Percentiles rank a stretch among this genome's conserved stretches.
phyloP scores from a whole-genome alignment of 2,888 invertebrate species.

The Eretmocerus hayati region DNA sequence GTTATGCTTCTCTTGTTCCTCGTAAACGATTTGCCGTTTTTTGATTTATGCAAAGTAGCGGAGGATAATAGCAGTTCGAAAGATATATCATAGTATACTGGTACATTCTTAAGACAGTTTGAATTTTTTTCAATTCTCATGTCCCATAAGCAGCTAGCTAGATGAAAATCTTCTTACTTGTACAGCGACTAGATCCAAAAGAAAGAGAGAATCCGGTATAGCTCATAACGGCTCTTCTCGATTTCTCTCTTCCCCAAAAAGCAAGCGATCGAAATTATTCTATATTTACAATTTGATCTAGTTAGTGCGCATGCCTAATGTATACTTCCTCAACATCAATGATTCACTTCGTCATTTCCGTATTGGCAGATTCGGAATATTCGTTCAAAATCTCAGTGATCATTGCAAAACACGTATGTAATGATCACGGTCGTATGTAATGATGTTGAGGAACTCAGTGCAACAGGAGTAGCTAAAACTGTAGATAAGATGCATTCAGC shows the following conservation, averaged over 20 bases:
- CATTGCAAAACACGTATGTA: not conserved
- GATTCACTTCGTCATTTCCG: not conserved
- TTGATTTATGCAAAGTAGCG: too few species aligned
- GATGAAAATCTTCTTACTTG: slow-evolving; percentile 28
- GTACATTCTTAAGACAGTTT: too few species aligned
- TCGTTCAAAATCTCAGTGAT: not conserved
- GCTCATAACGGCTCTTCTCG: not conserved
- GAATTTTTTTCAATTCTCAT: too few species aligned
- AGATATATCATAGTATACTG: too few species aligned
- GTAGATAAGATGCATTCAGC: slow-evolving; percentile 18
- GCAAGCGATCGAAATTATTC: slow-evolving; percentile 40
- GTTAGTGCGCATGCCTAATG: slow-evolving; percentile 45
- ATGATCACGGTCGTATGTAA: too few species aligned
- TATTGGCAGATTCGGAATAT: not conserved
- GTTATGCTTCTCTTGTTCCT: too few species aligned
- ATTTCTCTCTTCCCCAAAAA: slow-evolving; percentile 23
- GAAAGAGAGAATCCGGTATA: not conserved
- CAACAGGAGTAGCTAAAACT: slow-evolving; percentile 17
- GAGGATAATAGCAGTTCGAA: too few species aligned
- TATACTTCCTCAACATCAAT: slow-evolving; percentile 32
- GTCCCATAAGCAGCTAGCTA: slow-evolving; percentile 47
- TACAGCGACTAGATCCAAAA: too few species aligned
- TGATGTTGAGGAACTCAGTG: slow-evolving; percentile 20
- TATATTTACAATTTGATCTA: slow-evolving; percentile 42
- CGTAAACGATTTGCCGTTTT: too few species aligned